A percentile compares a stretch with the other conserved stretches of the same genome.
Evolutionary conservation across 2,888 invertebrate genomes (phyloP).

Genomic region (Ceriagrion tenellum): DNA sequence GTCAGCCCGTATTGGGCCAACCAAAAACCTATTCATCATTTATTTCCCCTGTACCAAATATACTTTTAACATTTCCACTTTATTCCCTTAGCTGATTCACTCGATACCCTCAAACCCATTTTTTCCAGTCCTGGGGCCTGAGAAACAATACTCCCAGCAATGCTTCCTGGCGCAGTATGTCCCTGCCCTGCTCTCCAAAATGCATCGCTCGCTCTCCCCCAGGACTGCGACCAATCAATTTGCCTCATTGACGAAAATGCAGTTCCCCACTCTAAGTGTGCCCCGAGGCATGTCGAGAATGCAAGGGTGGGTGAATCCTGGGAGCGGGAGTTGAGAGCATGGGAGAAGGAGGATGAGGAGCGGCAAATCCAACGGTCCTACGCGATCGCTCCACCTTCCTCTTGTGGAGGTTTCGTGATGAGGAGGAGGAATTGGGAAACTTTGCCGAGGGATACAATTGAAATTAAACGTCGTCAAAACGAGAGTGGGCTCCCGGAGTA

Average conservation of each 20-base stretch:
- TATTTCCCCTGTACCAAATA: no score
- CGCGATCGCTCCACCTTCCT: neutral
- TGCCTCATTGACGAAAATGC: constrained; percentile 42
- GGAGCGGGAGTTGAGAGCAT: neutral
- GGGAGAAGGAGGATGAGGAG: neutral
- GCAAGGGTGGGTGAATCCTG: neutral
- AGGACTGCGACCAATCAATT: constrained; percentile 12
- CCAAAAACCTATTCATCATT: no score
- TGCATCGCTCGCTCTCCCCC: neutral
- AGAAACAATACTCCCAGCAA: neutral
- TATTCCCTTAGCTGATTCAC: no score
- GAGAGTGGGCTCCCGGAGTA: neutral
- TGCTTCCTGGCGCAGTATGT: neutral
- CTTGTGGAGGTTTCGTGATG: neutral
- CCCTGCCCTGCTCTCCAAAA: neutral
- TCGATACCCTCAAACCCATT: neutral
- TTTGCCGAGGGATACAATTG: neutral
- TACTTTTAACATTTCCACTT: no score
- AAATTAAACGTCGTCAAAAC: neutral
- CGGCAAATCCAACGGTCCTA: neutral
- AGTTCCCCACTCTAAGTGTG: neutral
- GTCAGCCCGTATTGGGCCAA: no score
- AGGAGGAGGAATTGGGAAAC: neutral
- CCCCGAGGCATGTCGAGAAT: no score
- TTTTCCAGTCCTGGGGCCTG: neutral